A percentile compares a stretch with the other conserved stretches of the same genome.
Conservation (phyloP, 1,140 invertebrate species). For the Eubasilissa regina region DNA sequence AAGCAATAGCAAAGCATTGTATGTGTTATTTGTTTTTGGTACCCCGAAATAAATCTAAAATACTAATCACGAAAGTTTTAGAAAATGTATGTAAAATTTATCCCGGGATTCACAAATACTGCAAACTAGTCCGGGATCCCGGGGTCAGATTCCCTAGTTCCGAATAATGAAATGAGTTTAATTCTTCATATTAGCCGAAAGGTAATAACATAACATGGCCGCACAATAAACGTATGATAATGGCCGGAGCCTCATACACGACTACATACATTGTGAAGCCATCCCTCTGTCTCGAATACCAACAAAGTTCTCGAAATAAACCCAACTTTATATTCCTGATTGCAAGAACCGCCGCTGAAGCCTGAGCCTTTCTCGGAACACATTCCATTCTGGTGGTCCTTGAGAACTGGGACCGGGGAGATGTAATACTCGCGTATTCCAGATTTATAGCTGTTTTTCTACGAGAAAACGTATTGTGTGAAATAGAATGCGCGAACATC, state of each 20-base stretch:
- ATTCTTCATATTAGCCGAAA: neutral
- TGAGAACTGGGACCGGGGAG: neutral
- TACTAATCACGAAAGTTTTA: too few species aligned
- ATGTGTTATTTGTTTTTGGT: too few species aligned
- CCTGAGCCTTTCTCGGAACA: slow-evolving; percentile 56
- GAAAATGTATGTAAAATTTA: too few species aligned
- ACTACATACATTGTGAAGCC: neutral
- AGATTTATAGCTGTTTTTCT: neutral
- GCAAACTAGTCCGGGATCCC: too few species aligned
- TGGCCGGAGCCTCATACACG: neutral
- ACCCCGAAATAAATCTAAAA: too few species aligned
- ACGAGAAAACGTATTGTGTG: neutral
- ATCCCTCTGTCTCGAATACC: slow-evolving; percentile 47
- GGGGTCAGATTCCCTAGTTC: too few species aligned
- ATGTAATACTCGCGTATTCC: slow-evolving; percentile 3
- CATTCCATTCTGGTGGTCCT: slow-evolving; percentile 54
- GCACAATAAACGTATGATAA: slow-evolving; percentile 8
- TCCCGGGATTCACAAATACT: too few species aligned
- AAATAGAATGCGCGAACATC: neutral
- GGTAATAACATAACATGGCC: slow-evolving; percentile 11
- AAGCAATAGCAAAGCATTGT: too few species aligned
- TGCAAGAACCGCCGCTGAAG: slow-evolving; percentile 49
- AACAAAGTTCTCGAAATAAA: slow-evolving; percentile 53
- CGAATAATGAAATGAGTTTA: neutral
- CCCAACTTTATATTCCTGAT: slow-evolving; percentile 56